A percentile compares a stretch with the other conserved stretches of the same genome.
phyloP scores from a whole-genome alignment of 2,888 invertebrate genomes.

The Mayetiola destructor region DNA sequence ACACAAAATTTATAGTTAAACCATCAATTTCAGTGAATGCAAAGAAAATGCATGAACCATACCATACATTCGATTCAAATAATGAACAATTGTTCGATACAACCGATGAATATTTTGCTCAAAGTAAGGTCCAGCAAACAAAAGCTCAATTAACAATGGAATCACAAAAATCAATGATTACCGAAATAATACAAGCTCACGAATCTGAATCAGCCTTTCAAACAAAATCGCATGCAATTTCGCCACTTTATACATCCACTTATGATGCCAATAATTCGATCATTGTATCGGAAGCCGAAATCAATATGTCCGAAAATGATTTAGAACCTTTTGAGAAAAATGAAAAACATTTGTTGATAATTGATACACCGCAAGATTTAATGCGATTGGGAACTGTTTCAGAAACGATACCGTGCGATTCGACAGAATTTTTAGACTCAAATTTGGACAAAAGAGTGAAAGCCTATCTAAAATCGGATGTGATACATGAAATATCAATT shows the following conservation, averaged over 20 bases:
- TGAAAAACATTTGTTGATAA: not conserved
- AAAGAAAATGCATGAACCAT: not conserved
- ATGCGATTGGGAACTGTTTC: not conserved
- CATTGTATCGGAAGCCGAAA: conserved; percentile 19
- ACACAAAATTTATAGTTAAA: not conserved
- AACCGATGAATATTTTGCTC: not conserved
- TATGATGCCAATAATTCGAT: not conserved
- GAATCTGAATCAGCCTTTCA: not conserved
- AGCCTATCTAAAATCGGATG: not conserved
- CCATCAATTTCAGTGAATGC: not conserved
- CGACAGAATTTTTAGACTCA: not conserved
- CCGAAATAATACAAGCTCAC: not conserved
- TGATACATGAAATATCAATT: not conserved
- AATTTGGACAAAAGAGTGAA: not conserved
- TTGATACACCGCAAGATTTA: not conserved
- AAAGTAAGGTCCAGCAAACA: not conserved
- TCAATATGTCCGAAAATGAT: conserved; percentile 17
- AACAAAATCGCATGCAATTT: not conserved
- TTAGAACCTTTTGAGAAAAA: not conserved
- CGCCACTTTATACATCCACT: not conserved
- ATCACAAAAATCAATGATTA: not conserved
- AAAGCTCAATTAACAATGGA: not conserved
- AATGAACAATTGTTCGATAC: not conserved
- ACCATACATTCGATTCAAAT: not conserved
- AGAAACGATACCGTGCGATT: not conserved